Base-by-base conservation (phyloP, 2,113 vertebrate species). In the Gorilla gorilla region DNA sequence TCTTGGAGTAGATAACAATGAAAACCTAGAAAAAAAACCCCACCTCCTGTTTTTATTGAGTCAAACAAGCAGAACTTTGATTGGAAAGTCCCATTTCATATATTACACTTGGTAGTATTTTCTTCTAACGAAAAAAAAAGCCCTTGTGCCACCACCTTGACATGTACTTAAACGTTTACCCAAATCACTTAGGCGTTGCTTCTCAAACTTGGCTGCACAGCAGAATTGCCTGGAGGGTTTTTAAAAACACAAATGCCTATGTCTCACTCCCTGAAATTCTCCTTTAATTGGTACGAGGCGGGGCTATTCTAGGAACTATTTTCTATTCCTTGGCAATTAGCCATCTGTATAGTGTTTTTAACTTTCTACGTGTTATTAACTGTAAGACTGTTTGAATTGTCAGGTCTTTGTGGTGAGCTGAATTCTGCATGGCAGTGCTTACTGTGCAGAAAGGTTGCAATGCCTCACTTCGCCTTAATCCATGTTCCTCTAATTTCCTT, bases 211-310 rank as follows among this genome's bases (percentile, higher is more conserved):
- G 61, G 86, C 68, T 38, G 20, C 43, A 5, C 3, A 7, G 43
- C 55, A 76, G 23, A 83, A 92, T 43, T 35, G 75, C 68, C 40
- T 11, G 20, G 32, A 78, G 80, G 16, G 48, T 72, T 97, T 93
- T 48, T 1, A 72, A 90, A 97, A 96, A 50, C 35, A 52, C 76
- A 90, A 32, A 38, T 3, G 79, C 66, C 61, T 43, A 17, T 2
- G 61, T 55, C 85, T 78, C 32, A 16, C 14, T 50, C 61, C 22
- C 35, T 17, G 86, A 70, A 75, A 84, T 93, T 95, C 75, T 23
- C 68, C 83, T 90, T 90, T 90, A 96, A 96, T 92, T 84, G 78
- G 87, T 40, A 70, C 13, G 27, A 90, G 87, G 55, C 59, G 38
- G 73, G 40, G 81, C 66, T 76, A n/a, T 72, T 92, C 79, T 38